Evolutionary conservation across 1,140 invertebrate genomes (phyloP).

Genomic region (Musca domestica): DNA sequence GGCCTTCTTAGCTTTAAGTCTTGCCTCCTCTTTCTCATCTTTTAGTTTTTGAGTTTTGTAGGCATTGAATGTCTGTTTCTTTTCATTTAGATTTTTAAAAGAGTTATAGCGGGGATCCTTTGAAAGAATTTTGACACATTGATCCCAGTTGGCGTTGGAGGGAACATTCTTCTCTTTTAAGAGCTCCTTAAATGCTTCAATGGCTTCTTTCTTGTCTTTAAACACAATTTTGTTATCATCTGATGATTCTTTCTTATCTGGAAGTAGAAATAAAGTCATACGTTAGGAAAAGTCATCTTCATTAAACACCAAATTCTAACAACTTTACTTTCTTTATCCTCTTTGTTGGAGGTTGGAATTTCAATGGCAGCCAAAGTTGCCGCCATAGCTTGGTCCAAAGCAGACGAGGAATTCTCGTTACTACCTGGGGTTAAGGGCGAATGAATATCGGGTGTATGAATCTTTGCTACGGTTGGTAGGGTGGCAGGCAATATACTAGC

Average conservation of each 20-base stretch:
- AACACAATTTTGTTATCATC: constrained; percentile 55
- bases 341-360: constrained; percentile 60
- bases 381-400: constrained; percentile 89
- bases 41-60: constrained; percentile 97
- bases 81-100: constrained; percentile 94
- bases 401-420: constrained; percentile 61
- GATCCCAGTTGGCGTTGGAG: constrained; percentile 94
- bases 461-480: constrained; percentile 41
- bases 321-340: constrained; percentile 57
- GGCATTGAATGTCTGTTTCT: constrained; percentile 97
- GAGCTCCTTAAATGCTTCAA: constrained; percentile 94
- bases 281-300: constrained; percentile 1
- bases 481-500: constrained; percentile 47
- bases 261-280: neutral
- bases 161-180: constrained; percentile 93
- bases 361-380: constrained; percentile 84
- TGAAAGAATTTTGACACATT: constrained; percentile 91
- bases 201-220: constrained; percentile 94
- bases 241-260: constrained; percentile 52
- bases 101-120: constrained; percentile 90
- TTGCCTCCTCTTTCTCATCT: constrained; percentile 95
- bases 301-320: no score
- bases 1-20: constrained; percentile 89
- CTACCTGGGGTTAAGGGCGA: constrained; percentile 51
- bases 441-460: constrained; percentile 47